These are phyloP conservation scores for Pongo pygmaeus DNA, from an alignment of 2,113 vertebrate species.

Conservation along the genomic window DNA sequence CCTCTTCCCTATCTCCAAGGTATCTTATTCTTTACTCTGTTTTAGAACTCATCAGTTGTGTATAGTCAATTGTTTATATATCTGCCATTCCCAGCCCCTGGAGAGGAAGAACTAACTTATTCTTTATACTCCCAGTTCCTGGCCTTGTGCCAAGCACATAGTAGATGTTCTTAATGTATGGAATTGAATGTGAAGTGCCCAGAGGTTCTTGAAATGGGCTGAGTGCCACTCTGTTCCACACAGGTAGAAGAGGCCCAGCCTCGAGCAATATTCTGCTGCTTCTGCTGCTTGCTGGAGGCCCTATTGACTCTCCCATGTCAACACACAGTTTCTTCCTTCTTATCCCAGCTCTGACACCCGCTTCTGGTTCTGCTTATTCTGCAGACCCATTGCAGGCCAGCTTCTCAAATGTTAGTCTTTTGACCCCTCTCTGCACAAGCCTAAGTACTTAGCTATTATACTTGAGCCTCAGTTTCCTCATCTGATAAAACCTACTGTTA, in stretches of 20 bases:
- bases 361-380: neutral
- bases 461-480: neutral
- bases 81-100: neutral
- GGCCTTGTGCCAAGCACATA: neutral
- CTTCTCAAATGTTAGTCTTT: neutral
- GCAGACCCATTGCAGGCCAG: neutral
- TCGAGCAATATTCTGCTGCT: neutral
- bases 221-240: too few species aligned
- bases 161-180: neutral
- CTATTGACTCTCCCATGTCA: neutral
- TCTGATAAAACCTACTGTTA: neutral
- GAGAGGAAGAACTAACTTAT: neutral
- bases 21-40: neutral
- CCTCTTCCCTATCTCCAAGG: neutral
- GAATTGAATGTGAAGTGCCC: neutral
- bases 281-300: neutral
- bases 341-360: neutral
- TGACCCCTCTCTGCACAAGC: neutral
- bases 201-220: neutral
- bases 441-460: neutral
- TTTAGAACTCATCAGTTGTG: neutral
- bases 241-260: neutral
- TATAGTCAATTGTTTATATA: neutral
- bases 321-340: neutral
- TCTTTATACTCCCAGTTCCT: neutral